Percentiles rank a stretch among this genome's conserved stretches.
These are phyloP conservation scores for Trachelus troglodyta DNA, from an alignment of 2,888 invertebrate species.

Conservation along the genomic window DNA sequence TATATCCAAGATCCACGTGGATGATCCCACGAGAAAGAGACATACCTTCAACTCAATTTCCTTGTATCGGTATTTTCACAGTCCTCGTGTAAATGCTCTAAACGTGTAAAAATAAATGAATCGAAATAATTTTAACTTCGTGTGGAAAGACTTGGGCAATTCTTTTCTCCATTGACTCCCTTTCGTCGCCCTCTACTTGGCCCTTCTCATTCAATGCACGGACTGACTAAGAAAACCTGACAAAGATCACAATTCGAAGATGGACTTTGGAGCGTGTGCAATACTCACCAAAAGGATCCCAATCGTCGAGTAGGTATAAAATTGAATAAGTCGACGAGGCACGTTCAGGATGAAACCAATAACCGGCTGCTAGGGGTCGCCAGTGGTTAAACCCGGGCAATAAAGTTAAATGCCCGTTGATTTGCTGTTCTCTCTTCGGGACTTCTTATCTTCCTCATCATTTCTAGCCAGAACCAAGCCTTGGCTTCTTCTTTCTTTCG, in stretches of 20 bases:
- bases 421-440: slow-evolving; percentile 4
- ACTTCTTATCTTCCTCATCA: not conserved
- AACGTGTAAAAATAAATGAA: not conserved
- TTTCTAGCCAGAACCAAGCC: not conserved
- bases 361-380: slow-evolving; percentile 5
- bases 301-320: slow-evolving; percentile 2
- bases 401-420: slow-evolving; percentile 13
- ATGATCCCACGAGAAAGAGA: not conserved
- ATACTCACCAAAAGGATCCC: not conserved
- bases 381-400: slow-evolving; percentile 9
- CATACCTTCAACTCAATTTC: not conserved
- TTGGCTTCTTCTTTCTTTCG: not conserved
- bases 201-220: not conserved
- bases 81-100: not conserved
- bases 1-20: not conserved
- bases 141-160: not conserved
- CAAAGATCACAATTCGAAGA: not conserved
- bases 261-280: not conserved
- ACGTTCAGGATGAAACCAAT: slow-evolving; percentile 7
- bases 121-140: not conserved
- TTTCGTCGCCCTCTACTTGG: not conserved
- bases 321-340: slow-evolving; percentile 10
- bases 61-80: not conserved
- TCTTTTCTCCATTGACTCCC: not conserved
- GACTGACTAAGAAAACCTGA: not conserved